A percentile compares a stretch with the other conserved stretches of the same genome.
phyloP scores from a whole-genome alignment of 2,113 vertebrate genomes.

The Saguinus midas region DNA sequence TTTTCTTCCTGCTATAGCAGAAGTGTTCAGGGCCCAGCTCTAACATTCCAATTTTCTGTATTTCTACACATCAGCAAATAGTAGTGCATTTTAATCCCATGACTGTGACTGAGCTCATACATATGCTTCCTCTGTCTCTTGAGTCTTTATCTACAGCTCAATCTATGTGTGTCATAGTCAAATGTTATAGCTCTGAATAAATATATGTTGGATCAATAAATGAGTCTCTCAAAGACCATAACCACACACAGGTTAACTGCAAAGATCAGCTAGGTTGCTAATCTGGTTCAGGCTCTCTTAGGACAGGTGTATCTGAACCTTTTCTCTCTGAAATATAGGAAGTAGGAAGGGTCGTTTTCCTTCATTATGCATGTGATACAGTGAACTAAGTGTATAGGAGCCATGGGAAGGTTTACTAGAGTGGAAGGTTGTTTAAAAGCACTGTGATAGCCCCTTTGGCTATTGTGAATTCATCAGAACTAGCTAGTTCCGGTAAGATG shows the following conservation, averaged over 20 bases:
- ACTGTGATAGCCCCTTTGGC: neutral
- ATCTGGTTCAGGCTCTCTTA: neutral
- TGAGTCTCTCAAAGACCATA: neutral
- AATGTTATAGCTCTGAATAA: neutral
- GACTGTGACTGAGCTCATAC: neutral
- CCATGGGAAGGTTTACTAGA: no score
- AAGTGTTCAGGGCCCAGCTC: neutral
- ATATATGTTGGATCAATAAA: neutral
- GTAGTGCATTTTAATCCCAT: neutral
- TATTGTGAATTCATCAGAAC: neutral
- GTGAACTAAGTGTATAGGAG: neutral
- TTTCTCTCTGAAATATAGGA: neutral
- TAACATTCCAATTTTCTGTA: neutral
- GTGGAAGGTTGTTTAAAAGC: neutral
- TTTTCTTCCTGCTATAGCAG: neutral
- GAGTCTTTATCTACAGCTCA: neutral
- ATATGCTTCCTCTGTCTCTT: neutral
- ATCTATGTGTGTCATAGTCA: neutral
- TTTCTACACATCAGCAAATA: neutral
- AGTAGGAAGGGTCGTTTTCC: neutral
- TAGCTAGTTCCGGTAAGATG: neutral
- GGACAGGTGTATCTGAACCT: neutral
- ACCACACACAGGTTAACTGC: neutral
- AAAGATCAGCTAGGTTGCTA: neutral
- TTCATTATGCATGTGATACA: neutral